Evolutionary conservation across 1,140 invertebrate genomes (phyloP).

Genomic region (Ptiloglossa arizonensis): DNA sequence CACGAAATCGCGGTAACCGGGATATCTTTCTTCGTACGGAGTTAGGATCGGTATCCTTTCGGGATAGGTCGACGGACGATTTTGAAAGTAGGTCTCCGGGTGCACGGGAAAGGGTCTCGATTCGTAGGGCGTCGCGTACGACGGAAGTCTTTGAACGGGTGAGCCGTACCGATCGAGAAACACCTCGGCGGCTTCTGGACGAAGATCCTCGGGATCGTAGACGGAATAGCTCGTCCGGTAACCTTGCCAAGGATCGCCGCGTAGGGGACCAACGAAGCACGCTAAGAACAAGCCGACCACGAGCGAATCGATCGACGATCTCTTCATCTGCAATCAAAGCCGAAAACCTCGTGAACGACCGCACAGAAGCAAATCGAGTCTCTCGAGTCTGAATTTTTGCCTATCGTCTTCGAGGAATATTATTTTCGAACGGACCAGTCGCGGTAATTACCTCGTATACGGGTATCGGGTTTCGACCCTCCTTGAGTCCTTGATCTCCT

Average conservation of each 20-base stretch:
- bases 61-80: neutral
- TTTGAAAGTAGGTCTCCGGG: neutral
- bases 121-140: neutral
- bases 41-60: neutral
- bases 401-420: too few species aligned
- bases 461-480: too few species aligned
- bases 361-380: too few species aligned
- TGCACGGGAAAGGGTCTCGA: neutral
- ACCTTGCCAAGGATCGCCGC: neutral
- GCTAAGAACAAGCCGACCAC: conserved; percentile 34
- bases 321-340: conserved; percentile 60
- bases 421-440: too few species aligned
- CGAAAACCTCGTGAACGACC: too few species aligned
- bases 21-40: neutral
- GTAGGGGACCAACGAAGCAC: conserved; percentile 30
- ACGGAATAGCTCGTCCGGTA: neutral
- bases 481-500: too few species aligned
- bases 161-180: neutral
- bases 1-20: neutral
- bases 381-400: too few species aligned
- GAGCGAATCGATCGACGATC: conserved; percentile 6
- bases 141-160: neutral
- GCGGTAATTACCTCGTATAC: too few species aligned
- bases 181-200: neutral
- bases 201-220: neutral